Evolutionary conservation across 2,113 vertebrate genomes (phyloP), one percentile per base, ranked within the genome.

Genomic region (Chionodraco myersi): DNA sequence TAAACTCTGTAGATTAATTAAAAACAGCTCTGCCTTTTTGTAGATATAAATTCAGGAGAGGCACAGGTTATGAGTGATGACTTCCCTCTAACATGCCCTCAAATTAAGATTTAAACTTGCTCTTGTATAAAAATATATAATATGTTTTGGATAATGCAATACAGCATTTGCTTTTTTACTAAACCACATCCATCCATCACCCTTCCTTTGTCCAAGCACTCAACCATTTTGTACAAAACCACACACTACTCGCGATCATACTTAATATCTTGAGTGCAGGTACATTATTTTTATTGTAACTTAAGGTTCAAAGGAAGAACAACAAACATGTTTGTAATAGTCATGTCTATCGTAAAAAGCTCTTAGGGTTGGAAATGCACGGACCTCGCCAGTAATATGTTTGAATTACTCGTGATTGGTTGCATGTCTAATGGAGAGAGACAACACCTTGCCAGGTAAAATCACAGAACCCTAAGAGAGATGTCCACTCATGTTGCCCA

Each of bases 401-500:
- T 65, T 82, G 64, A 86, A 88, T 93, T 88, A 84, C 66, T 34
- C 21, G 14, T 89, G 91, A 93, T 87, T 72, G 87, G 87, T 93
- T 82, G 88, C 77, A 23, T 11, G 44, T n/a, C 77, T 91, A 89
- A 91, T 90, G 80, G 45, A 77, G 76, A 78, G 57, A 71, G 90
- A 92, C 92, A 86, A 89, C 86, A 83, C 84, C 79, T 87, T 82
- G 86, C 84, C 67, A 86, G 88, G 82, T 88, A 74, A 83, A 84
- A 88, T 91, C 89, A 78, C 11, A 61, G 52, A 58, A 58, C 49
- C 72, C 89, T 75, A 45, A 62, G 79, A 75, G 79, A 83, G 49
- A 70, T 75, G 56, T 80, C 69, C 44, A 80, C 64, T 75, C 69
- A 23, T 30, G 65, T 34, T 74, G 82, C 84, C 80, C 77, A 47